Base-by-base conservation (phyloP, 1,140 invertebrate genomes). In the Eupristina koningsbergeri region DNA sequence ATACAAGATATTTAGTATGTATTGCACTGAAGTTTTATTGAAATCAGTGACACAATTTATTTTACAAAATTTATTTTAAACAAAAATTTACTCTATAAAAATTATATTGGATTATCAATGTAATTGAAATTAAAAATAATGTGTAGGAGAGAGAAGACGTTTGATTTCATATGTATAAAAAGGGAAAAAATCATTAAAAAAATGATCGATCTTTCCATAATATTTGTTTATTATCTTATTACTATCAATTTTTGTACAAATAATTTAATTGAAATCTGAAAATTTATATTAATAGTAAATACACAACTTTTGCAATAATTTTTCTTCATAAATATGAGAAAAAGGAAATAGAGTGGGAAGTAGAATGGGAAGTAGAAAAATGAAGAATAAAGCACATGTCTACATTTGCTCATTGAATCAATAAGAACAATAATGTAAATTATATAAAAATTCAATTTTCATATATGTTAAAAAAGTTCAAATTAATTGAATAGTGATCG, bases 301-400 rank as follows among this genome's bases (percentile, higher is more conserved):
- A 77, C 31, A 77, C 29, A 39, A 77, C 63, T 13, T 77, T 77
- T 50, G 75, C 75, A 77, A 77, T 77, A 77, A 77, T 77, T 77
- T 58, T 0, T 34, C 26, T 36, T 2, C 26, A 19, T 31, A 67
- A 19, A 36, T 3, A 67, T 34, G 63, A 31, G 19, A 34, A 13
- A 34, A 31, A 67, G 29, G 26, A 13, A 34, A 13, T 8, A 67
- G 17, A 67, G 13, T 36, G 31, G 17, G 29, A 64, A 29, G 34
- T 6, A 13, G 7, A 34, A 8, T 34, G 29, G 7, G 29, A 29
- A 29, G 34, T 8, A 61, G 53, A 36, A 3, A 22, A 13, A 34
- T 6, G 15, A 45, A 45, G 41, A 45, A 13, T 45, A 64, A 11
- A 31, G 26, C 39, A 31, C 15, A 36, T 45, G 26, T 41, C 19